These are phyloP conservation scores for Sebastes paucispinis DNA, from an alignment of 2,797 vertebrate genomes.

Conservation along the genomic window DNA sequence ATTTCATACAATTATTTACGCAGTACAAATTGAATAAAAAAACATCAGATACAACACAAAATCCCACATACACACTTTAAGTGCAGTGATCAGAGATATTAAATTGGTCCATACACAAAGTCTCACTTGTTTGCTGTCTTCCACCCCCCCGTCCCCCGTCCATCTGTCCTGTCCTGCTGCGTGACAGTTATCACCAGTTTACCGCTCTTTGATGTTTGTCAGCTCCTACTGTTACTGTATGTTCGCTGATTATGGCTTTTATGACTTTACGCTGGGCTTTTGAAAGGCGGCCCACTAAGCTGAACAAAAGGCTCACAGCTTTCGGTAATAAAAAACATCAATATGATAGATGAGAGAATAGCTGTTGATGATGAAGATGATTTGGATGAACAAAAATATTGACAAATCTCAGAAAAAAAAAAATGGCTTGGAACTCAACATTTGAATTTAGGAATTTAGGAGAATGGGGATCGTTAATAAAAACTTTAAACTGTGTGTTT, in stretches of 20 bases:
- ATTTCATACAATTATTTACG: neutral
- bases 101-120: neutral
- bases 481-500: too few species aligned
- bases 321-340: neutral
- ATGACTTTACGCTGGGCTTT: neutral
- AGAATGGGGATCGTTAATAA: too few species aligned
- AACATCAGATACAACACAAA: neutral
- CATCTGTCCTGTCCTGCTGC: conserved; percentile 23
- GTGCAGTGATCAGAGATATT: neutral
- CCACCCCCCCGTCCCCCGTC: neutral
- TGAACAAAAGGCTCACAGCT: conserved; percentile 11
- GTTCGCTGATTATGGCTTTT: conserved; percentile 6
- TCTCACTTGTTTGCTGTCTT: neutral
- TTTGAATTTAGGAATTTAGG: neutral
- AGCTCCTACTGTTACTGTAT: conserved; percentile 15
- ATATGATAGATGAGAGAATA: neutral
- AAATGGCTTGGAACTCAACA: neutral
- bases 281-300: neutral
- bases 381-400: neutral
- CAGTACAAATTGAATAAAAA: neutral
- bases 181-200: conserved; percentile 30
- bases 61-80: neutral
- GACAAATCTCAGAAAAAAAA: neutral
- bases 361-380: neutral
- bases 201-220: conserved; percentile 20